Conservation (phyloP, 2,797 vertebrate species). For the Sebastes taczanowskii region DNA sequence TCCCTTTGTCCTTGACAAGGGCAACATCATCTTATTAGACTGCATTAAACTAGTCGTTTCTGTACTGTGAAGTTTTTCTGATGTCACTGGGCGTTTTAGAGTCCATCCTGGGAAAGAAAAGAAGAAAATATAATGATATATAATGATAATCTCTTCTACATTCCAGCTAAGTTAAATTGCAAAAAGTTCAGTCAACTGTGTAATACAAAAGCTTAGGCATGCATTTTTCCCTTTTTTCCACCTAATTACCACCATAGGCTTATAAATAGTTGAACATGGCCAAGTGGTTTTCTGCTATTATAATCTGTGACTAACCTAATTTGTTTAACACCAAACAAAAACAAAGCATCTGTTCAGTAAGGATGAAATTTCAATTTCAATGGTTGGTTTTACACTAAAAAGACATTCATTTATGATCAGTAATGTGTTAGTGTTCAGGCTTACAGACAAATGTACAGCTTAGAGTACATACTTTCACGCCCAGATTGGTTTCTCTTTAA, state of each 20-base stretch:
- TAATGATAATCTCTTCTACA: background rate
- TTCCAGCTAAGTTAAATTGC: background rate
- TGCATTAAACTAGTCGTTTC: background rate
- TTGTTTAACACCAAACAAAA: background rate
- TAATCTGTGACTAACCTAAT: slow-evolving; percentile 8
- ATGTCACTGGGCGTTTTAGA: slow-evolving; percentile 46
- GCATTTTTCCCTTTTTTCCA: background rate
- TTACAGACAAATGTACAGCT: background rate
- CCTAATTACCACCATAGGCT: background rate
- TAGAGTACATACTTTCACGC: background rate
- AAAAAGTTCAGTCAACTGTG: background rate
- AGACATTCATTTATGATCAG: background rate
- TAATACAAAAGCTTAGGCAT: background rate
- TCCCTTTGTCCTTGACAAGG: background rate
- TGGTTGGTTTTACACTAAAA: background rate
- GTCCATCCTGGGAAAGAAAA: slow-evolving; percentile 74
- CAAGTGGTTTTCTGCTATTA: slow-evolving; percentile 23
- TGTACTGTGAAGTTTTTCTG: slow-evolving; percentile 14
- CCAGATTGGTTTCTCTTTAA: background rate
- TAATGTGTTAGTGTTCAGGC: background rate
- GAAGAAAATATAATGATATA: background rate
- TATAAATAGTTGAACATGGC: background rate
- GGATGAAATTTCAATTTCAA: background rate
- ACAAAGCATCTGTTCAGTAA: background rate
- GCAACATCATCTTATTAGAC: slow-evolving; percentile 7